Percentiles rank a stretch among this genome's conserved stretches.
These are phyloP conservation scores for Seriola aureovittata DNA, from an alignment of 2,113 vertebrate species.

Conservation along the genomic window DNA sequence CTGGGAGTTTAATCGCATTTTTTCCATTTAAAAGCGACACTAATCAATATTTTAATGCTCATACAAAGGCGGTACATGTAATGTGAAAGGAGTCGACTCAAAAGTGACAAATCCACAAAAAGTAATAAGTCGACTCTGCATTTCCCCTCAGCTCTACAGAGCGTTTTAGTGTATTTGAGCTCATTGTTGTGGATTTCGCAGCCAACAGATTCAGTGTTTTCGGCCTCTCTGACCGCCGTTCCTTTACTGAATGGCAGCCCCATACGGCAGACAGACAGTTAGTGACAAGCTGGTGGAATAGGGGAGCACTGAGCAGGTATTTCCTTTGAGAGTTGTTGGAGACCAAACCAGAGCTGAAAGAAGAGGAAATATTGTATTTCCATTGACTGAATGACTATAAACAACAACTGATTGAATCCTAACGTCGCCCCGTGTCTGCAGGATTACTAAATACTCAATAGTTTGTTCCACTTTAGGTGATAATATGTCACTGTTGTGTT, in stretches of 20 bases:
- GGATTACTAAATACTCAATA: not conserved
- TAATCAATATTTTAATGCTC: not conserved
- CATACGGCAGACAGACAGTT: not conserved
- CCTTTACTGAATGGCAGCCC: not conserved
- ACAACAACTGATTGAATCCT: not conserved
- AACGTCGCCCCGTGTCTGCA: not conserved
- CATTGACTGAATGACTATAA: not conserved
- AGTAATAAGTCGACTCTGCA: too few species aligned
- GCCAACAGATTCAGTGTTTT: not conserved
- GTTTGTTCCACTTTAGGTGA: too few species aligned
- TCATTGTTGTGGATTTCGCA: not conserved
- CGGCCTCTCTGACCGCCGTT: too few species aligned
- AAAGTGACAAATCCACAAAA: not conserved
- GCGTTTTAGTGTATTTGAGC: not conserved
- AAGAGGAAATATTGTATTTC: not conserved
- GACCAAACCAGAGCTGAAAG: too few species aligned
- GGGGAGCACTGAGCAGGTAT: not conserved
- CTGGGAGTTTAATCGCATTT: slow-evolving; percentile 3
- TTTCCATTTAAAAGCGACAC: slow-evolving; percentile 9
- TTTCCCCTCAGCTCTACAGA: too few species aligned
- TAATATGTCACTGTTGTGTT: too few species aligned
- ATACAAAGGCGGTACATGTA: not conserved
- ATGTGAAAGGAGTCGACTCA: slow-evolving; percentile 3
- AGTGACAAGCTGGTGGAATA: not conserved
- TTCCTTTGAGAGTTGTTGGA: not conserved